These are phyloP conservation scores for Scaptomyza reducta DNA, from an alignment of 2,888 invertebrate genomes.

Conservation along the genomic window DNA sequence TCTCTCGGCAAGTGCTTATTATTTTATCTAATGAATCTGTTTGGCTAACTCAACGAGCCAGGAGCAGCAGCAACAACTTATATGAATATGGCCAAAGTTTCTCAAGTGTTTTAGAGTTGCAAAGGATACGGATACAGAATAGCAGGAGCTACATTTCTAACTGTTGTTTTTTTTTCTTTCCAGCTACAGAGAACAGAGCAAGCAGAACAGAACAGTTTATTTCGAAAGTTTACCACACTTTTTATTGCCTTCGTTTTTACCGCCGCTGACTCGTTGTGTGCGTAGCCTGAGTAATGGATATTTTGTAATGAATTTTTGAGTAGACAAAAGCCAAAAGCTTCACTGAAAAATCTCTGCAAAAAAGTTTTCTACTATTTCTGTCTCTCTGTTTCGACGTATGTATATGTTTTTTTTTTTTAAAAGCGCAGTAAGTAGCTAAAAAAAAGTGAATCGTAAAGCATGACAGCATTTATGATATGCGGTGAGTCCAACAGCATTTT, in stretches of 20 bases:
- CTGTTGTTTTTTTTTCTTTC: constrained; percentile 1
- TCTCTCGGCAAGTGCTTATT: constrained; percentile 61
- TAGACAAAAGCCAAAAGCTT: constrained; percentile 36
- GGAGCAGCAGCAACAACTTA: constrained; percentile 14
- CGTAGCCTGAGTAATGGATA: constrained; percentile 74
- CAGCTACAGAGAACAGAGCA: no score
- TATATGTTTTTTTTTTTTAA: constrained; percentile 40
- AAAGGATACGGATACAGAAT: constrained; percentile 13
- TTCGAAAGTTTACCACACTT: constrained; percentile 56
- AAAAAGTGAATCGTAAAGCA: constrained; percentile 1
- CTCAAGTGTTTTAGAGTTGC: constrained; percentile 65
- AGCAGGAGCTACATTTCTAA: background rate
- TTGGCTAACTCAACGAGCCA: constrained; percentile 40
- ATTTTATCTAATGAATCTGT: constrained; percentile 80
- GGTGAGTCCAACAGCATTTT: constrained; percentile 26
- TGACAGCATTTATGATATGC: constrained; percentile 42
- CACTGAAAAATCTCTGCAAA: constrained; percentile 40
- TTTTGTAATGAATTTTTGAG: constrained; percentile 73
- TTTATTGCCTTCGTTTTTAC: constrained; percentile 43
- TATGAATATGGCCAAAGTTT: constrained; percentile 71
- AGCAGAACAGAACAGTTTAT: constrained; percentile 40
- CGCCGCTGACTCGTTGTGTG: background rate
- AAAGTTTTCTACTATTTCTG: constrained; percentile 31
- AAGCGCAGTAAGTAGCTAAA: constrained; percentile 4
- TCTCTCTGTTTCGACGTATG: background rate